Evolutionary conservation across 2,797 vertebrate genomes (phyloP).

Genomic region (Crocidura indochinensis): DNA sequence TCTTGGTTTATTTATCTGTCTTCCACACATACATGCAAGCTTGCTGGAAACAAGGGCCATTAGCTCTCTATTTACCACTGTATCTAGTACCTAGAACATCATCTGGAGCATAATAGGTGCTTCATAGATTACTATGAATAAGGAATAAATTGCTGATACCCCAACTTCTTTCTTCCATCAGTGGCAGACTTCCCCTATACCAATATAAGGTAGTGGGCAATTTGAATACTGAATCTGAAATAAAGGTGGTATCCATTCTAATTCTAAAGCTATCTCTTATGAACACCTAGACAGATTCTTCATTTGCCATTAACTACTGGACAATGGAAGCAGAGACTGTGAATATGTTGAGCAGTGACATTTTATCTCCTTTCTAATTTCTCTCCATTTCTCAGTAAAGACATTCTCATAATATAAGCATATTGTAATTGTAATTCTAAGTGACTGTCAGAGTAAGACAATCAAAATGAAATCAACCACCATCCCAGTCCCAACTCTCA

Average conservation of each 20-base stretch:
- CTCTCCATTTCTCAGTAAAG: background rate
- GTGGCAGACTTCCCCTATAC: background rate
- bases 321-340: background rate
- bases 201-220: background rate
- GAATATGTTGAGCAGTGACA: no score
- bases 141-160: background rate
- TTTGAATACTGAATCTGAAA: background rate
- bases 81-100: background rate
- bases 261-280: conserved; percentile 8
- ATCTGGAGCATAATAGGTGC: background rate
- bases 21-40: background rate
- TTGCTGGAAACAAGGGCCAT: background rate
- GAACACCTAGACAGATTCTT: background rate
- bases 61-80: background rate
- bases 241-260: background rate
- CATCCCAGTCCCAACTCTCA: background rate
- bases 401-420: background rate
- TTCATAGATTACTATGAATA: background rate
- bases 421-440: background rate
- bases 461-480: background rate
- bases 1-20: background rate
- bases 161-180: background rate
- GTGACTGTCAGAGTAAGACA: background rate
- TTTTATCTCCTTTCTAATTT: background rate
- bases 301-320: background rate